Percentiles rank a stretch among this genome's conserved stretches.
phyloP scores from a whole-genome alignment of 2,113 vertebrate species.

The Oplegnathus fasciatus region DNA sequence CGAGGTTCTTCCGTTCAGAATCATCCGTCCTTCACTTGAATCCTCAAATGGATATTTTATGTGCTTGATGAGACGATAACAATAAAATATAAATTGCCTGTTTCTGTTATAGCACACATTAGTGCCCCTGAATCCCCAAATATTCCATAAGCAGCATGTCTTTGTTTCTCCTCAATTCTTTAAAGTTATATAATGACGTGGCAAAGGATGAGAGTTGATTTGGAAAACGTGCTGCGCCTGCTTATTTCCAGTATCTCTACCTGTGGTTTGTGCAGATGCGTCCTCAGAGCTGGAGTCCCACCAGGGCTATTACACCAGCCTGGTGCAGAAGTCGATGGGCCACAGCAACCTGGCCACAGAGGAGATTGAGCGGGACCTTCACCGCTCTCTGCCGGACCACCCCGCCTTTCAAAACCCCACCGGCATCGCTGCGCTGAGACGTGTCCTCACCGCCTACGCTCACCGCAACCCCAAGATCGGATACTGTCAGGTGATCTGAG shows the following conservation, averaged over 20 bases:
- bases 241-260: background rate
- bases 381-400: slow-evolving; percentile 96
- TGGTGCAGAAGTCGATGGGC: slow-evolving; percentile 93
- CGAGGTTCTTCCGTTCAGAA: too few species aligned
- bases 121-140: too few species aligned
- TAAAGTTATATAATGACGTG: background rate
- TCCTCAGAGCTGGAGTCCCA: slow-evolving; percentile 87
- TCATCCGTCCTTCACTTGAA: too few species aligned
- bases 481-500: slow-evolving; percentile 91
- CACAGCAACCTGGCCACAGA: slow-evolving; percentile 90
- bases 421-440: slow-evolving; percentile 91
- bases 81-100: too few species aligned
- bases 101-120: too few species aligned
- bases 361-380: slow-evolving; percentile 97
- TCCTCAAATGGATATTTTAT: too few species aligned
- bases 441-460: slow-evolving; percentile 95
- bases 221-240: background rate
- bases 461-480: slow-evolving; percentile 97
- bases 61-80: too few species aligned
- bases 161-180: too few species aligned
- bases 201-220: background rate
- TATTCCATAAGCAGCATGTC: background rate
- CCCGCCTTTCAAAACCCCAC: slow-evolving; percentile 95
- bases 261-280: slow-evolving; percentile 81
- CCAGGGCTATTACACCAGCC: slow-evolving; percentile 87